A percentile compares a stretch with the other conserved stretches of the same genome.
These are phyloP conservation scores for Amblyraja radiata DNA, from an alignment of 2,797 vertebrate species.

Conservation along the genomic window DNA sequence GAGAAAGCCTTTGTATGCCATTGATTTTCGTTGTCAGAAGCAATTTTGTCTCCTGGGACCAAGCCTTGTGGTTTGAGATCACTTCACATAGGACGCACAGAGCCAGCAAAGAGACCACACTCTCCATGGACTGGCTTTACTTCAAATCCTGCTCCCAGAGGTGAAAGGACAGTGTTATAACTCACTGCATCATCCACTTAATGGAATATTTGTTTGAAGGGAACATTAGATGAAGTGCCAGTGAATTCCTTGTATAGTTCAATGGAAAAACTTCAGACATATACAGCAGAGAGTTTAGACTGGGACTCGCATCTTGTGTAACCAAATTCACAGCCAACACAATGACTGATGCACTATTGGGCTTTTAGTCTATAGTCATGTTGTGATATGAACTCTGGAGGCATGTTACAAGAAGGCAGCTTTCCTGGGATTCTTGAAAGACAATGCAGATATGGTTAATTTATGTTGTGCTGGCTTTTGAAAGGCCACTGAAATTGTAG, in stretches of 20 bases:
- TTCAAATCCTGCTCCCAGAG: neutral
- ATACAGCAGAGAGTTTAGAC: conserved; percentile 11
- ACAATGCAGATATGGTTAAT: neutral
- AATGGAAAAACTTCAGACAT: conserved; percentile 25
- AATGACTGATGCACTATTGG: neutral
- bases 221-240: conserved; percentile 19
- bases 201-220: conserved; percentile 5
- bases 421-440: neutral
- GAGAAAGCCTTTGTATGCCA: neutral
- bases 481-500: neutral
- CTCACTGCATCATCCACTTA: neutral
- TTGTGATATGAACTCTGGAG: neutral
- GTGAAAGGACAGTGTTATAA: neutral
- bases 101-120: neutral
- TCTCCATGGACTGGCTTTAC: neutral
- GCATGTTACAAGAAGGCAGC: neutral
- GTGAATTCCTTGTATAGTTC: neutral
- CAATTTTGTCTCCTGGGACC: neutral
- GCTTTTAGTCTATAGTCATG: neutral
- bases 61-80: neutral
- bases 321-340: neutral
- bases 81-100: neutral
- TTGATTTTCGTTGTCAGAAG: neutral
- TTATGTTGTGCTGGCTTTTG: neutral
- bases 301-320: neutral